Conservation (phyloP, 2,797 vertebrate genomes). For the Macropus fuliginosus region DNA sequence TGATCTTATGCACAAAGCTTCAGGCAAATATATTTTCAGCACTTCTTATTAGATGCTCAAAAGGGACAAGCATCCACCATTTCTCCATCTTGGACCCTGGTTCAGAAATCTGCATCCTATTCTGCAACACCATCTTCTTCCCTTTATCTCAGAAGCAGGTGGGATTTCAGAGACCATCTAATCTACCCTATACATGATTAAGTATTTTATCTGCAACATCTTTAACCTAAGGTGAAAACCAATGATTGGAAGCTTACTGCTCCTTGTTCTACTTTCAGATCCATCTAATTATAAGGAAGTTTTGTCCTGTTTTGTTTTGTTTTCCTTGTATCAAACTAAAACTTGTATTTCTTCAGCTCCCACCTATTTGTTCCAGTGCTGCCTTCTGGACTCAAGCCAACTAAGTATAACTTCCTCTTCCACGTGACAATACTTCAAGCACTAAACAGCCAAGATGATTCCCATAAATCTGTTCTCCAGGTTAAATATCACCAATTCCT, state of each 20-base stretch:
- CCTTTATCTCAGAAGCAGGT: neutral
- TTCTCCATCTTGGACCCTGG: neutral
- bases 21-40: neutral
- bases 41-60: neutral
- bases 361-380: neutral
- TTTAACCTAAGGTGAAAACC: neutral
- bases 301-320: neutral
- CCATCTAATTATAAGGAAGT: neutral
- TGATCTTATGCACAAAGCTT: neutral
- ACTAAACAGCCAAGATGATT: neutral
- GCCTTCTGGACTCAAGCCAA: neutral
- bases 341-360: neutral
- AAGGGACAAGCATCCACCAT: neutral
- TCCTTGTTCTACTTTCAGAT: neutral
- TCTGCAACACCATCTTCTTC: neutral
- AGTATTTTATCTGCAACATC: neutral
- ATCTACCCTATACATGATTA: neutral
- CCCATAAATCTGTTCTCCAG: neutral
- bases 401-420: neutral
- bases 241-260: neutral
- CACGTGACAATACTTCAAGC: neutral
- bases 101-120: neutral
- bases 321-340: neutral
- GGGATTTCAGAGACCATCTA: neutral
- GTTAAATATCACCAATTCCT: neutral